These are phyloP conservation scores for Chlorocebus sabaeus DNA, from an alignment of 2,113 vertebrate genomes.

Conservation along the genomic window DNA sequence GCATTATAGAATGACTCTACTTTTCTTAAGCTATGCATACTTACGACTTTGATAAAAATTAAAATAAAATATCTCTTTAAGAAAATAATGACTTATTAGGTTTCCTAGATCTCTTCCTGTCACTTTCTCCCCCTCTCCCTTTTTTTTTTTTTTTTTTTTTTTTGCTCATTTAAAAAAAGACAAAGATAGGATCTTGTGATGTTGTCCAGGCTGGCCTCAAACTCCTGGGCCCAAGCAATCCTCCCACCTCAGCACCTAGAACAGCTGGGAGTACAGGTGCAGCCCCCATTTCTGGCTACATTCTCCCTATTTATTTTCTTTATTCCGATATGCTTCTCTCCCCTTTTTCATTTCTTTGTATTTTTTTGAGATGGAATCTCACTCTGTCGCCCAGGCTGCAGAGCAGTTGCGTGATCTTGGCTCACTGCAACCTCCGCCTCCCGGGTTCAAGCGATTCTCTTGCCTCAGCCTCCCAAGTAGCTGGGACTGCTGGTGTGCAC, in stretches of 20 bases:
- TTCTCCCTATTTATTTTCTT: not conserved
- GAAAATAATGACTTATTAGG: not conserved
- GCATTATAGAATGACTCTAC: not conserved
- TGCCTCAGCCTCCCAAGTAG: too few species aligned
- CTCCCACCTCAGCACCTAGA: not conserved
- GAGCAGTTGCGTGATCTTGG: too few species aligned
- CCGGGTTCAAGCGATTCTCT: too few species aligned
- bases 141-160: not conserved
- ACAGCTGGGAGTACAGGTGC: not conserved
- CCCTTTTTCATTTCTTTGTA: not conserved
- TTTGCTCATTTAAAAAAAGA: not conserved
- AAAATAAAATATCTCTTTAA: not conserved
- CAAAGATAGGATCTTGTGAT: not conserved
- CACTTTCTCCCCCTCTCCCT: not conserved
- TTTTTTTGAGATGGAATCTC: too few species aligned
- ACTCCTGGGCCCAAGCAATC: not conserved
- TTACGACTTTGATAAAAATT: not conserved
- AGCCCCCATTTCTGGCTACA: not conserved
- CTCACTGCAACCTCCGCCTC: too few species aligned
- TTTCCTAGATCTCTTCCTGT: not conserved
- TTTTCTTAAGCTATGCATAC: not conserved
- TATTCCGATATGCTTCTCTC: not conserved
- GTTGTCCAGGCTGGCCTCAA: not conserved
- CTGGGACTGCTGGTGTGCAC: too few species aligned
- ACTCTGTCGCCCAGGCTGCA: too few species aligned